These are phyloP conservation scores for Metalampra italica DNA, from an alignment of 2,888 invertebrate species.

Conservation along the genomic window DNA sequence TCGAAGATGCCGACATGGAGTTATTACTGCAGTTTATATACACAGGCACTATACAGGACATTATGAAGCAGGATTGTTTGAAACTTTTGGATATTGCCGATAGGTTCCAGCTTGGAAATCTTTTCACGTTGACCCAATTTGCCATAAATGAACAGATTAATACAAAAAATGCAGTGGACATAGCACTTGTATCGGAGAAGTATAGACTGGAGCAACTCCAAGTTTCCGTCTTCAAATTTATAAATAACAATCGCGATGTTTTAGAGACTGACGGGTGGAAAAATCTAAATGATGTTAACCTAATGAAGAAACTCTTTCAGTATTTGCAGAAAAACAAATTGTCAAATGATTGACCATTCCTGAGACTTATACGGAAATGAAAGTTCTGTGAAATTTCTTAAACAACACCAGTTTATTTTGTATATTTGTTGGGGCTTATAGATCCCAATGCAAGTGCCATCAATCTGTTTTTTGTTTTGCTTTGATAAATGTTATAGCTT, in stretches of 20 bases:
- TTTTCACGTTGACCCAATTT: conserved; percentile 39
- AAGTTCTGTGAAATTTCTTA: too few species aligned
- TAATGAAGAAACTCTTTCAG: conserved; percentile 51
- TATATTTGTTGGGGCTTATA: too few species aligned
- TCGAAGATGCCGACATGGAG: conserved; percentile 47
- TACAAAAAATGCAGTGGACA: conserved; percentile 48
- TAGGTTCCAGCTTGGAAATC: conserved; percentile 39
- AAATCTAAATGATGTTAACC: conserved; percentile 45
- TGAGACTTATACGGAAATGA: too few species aligned
- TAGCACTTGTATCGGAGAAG: conserved; percentile 51
- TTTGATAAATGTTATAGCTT: too few species aligned
- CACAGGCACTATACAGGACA: conserved; percentile 47
- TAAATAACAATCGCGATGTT: conserved; percentile 46
- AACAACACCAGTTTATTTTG: too few species aligned
- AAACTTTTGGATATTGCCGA: conserved; percentile 45
- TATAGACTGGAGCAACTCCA: conserved; percentile 43
- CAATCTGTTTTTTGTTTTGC: too few species aligned
- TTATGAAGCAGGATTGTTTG: conserved; percentile 39
- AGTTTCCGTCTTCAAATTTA: conserved; percentile 41
- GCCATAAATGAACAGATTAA: conserved; percentile 42
- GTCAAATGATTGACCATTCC: too few species aligned
- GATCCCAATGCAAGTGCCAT: too few species aligned
- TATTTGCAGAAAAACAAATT: conserved; percentile 6
- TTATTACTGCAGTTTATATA: conserved; percentile 55
- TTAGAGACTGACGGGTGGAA: conserved; percentile 51